Evolutionary conservation across 2,888 invertebrate species (phyloP).

Genomic region (Drosophila antonietae): DNA sequence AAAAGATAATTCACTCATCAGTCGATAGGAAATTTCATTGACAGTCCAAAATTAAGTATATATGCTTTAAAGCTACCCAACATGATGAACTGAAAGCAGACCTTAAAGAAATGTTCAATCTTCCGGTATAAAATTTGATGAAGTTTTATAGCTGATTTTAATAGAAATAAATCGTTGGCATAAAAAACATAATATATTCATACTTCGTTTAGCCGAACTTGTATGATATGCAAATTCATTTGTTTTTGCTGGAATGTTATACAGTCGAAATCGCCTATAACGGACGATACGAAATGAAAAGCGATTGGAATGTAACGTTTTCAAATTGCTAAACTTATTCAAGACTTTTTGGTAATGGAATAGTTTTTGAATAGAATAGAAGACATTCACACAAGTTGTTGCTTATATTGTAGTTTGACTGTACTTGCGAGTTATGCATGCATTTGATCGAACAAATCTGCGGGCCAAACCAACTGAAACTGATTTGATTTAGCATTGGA

Average conservation of each 20-base stretch:
- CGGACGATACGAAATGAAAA: background rate
- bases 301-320: too few species aligned
- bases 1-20: constrained; percentile 19
- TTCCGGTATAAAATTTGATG: background rate
- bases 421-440: constrained; percentile 39
- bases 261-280: background rate
- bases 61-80: constrained; percentile 1
- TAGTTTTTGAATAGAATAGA: too few species aligned
- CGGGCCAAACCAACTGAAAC: constrained; percentile 36
- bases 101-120: background rate
- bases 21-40: constrained; percentile 8
- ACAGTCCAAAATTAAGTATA: background rate
- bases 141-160: background rate
- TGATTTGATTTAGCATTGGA: constrained; percentile 50
- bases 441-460: constrained; percentile 20
- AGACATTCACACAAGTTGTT: background rate
- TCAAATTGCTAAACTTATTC: background rate
- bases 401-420: background rate
- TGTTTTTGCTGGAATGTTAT: background rate
- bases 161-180: background rate
- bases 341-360: background rate
- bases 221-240: constrained; percentile 5
- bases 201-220: background rate
- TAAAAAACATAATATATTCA: constrained; percentile 4
- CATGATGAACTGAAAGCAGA: background rate